Evolutionary conservation across 2,888 invertebrate genomes (phyloP).

Genomic region (Stenotaenia linearis): DNA sequence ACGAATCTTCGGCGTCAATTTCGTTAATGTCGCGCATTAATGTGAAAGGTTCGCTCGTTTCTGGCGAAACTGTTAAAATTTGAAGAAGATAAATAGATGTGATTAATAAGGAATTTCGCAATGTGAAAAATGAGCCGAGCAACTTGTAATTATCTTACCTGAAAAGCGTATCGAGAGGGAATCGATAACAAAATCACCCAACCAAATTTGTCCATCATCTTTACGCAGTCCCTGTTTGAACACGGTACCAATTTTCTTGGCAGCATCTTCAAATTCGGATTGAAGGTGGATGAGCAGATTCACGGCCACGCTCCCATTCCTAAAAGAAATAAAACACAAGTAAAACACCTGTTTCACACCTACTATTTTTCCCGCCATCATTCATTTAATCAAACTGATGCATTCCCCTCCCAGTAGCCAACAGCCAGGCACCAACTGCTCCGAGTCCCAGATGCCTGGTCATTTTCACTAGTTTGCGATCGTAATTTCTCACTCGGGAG

Average conservation of each 20-base stretch:
- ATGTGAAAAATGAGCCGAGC: not conserved
- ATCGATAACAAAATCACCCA: slow-evolving; percentile 44
- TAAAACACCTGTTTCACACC: slow-evolving; percentile 19
- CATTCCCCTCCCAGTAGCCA: not conserved
- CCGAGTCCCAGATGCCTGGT: not conserved
- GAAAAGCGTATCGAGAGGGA: slow-evolving; percentile 45
- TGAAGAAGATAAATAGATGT: not conserved
- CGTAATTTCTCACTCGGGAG: not conserved
- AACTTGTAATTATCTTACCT: slow-evolving; percentile 32
- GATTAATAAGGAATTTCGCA: not conserved
- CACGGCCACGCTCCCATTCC: slow-evolving; percentile 37
- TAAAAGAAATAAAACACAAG: slow-evolving; percentile 27
- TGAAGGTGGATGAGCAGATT: slow-evolving; percentile 40
- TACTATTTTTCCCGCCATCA: not conserved
- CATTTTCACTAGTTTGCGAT: not conserved
- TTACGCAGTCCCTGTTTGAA: slow-evolving; percentile 44
- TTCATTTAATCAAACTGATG: not conserved
- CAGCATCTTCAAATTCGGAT: slow-evolving; percentile 41
- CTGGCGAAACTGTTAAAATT: not conserved
- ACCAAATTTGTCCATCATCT: slow-evolving; percentile 43
- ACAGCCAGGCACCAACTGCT: not conserved
- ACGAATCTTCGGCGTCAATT: not conserved
- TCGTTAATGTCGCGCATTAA: not conserved
- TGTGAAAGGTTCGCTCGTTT: slow-evolving; percentile 7
- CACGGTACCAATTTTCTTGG: slow-evolving; percentile 44